Evolutionary conservation across 1,140 invertebrate species (phyloP).

Genomic region (Panagrolaimus sp.): DNA sequence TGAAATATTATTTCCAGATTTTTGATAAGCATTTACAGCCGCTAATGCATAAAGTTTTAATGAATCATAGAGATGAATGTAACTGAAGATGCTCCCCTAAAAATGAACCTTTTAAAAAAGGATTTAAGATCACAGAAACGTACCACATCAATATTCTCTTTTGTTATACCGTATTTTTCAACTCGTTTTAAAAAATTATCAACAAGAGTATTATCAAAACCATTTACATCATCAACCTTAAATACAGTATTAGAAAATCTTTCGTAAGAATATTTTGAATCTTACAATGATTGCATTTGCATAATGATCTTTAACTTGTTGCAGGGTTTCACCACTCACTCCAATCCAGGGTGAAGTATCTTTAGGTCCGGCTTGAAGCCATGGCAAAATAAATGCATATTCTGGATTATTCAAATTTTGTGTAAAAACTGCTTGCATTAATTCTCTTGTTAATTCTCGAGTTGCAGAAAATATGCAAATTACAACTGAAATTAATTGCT

Average conservation of each 20-base stretch:
- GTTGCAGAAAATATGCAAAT: constrained; percentile 55
- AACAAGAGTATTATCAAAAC: constrained; percentile 53
- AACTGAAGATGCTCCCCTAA: constrained; percentile 56
- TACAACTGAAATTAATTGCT: constrained; percentile 43
- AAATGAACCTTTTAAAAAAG: constrained; percentile 12
- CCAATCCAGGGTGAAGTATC: constrained; percentile 59
- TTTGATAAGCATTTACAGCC: constrained; percentile 41
- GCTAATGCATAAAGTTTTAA: constrained; percentile 53
- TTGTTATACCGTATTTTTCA: constrained; percentile 43
- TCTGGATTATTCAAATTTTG: constrained; percentile 50
- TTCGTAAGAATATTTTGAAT: not conserved
- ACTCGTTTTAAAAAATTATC: constrained; percentile 40
- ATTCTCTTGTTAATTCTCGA: constrained; percentile 54
- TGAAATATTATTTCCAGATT: constrained; percentile 41
- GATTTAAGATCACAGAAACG: constrained; percentile 1
- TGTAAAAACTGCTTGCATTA: constrained; percentile 52
- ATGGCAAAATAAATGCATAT: constrained; percentile 55
- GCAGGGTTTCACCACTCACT: constrained; percentile 49
- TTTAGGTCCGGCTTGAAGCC: constrained; percentile 57
- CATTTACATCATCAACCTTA: constrained; percentile 58
- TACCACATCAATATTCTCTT: constrained; percentile 50
- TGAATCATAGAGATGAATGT: constrained; percentile 53
- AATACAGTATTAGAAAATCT: not conserved
- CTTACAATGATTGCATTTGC: constrained; percentile 56
- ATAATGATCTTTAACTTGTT: constrained; percentile 58